Percentiles rank a stretch among this genome's conserved stretches.
These are phyloP conservation scores for Alentia gelatinosa DNA, from an alignment of 2,888 invertebrate genomes.

Conservation along the genomic window DNA sequence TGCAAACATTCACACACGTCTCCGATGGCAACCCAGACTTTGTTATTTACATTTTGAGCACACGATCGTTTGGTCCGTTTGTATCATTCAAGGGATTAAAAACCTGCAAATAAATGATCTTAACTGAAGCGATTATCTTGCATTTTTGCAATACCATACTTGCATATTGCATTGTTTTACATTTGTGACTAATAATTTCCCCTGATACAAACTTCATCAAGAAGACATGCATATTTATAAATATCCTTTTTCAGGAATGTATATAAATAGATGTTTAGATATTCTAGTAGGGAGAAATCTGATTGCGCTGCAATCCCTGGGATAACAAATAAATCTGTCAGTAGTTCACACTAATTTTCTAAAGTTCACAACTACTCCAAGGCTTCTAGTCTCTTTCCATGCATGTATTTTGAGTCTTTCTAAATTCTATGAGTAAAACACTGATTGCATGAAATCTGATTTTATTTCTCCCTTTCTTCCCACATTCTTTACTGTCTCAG, in stretches of 20 bases:
- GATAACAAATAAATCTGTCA: background rate
- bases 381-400: background rate
- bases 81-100: no score
- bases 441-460: background rate
- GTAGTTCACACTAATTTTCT: background rate
- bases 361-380: background rate
- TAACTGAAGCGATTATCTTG: no score
- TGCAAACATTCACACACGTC: no score
- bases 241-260: background rate
- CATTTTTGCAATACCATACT: no score
- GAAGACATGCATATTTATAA: background rate
- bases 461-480: no score
- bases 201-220: no score
- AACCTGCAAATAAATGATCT: no score
- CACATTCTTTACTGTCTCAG: no score
- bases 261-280: background rate
- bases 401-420: background rate
- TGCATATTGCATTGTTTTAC: no score
- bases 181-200: no score
- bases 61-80: background rate
- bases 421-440: background rate
- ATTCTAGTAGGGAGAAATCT: no score
- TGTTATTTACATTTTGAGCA: background rate
- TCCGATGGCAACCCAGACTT: slow-evolving; percentile 31
- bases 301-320: no score